These are phyloP conservation scores for Syritta pipiens DNA, from an alignment of 2,888 invertebrate species.

Conservation along the genomic window DNA sequence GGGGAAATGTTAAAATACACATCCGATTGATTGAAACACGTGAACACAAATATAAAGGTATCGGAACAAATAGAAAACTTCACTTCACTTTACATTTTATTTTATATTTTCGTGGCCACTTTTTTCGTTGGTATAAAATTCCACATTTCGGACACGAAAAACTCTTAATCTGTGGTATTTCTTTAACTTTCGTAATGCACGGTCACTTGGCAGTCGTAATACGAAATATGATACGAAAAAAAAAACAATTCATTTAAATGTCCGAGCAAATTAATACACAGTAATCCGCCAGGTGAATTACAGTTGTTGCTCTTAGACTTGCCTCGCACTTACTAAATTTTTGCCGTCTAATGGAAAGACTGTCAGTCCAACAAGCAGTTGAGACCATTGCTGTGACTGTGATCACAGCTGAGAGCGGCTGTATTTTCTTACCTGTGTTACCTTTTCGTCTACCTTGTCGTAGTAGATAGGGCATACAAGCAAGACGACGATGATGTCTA, in stretches of 20 bases:
- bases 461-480: not conserved
- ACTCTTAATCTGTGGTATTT: slow-evolving; percentile 7
- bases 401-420: slow-evolving; percentile 17
- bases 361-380: slow-evolving; percentile 12
- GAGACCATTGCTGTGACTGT: not conserved
- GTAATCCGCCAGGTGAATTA: slow-evolving; percentile 22
- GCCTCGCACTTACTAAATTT: slow-evolving; percentile 52
- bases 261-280: slow-evolving; percentile 24
- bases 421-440: slow-evolving; percentile 28
- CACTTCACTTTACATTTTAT: slow-evolving; percentile 9
- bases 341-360: slow-evolving; percentile 28
- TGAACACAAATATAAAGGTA: not conserved
- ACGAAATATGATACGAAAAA: too few species aligned
- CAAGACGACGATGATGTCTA: too few species aligned
- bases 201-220: too few species aligned
- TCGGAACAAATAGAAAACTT: not conserved
- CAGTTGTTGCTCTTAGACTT: slow-evolving; percentile 39
- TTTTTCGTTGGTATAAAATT: slow-evolving; percentile 12
- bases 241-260: too few species aligned
- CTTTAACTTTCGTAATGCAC: slow-evolving; percentile 3
- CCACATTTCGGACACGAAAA: not conserved
- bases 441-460: not conserved
- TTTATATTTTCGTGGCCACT: not conserved
- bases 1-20: not conserved
- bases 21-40: slow-evolving; percentile 1